Conservation (phyloP, 2,113 vertebrate genomes). For the Cisticola juncidis region DNA sequence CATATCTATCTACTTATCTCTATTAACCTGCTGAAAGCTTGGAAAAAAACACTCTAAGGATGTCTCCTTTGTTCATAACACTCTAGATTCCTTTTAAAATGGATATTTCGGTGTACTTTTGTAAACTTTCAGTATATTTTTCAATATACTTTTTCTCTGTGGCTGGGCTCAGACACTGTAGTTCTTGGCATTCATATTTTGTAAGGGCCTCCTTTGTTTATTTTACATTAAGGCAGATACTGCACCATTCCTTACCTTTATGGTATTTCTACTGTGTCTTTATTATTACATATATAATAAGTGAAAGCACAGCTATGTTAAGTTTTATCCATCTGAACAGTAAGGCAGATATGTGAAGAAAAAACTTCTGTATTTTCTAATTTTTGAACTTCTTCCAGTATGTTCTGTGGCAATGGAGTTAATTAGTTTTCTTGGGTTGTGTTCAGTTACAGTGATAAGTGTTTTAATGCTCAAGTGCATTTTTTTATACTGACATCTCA, state of each 20-base stretch:
- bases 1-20: neutral
- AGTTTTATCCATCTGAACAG: conserved; percentile 11
- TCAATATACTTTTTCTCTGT: neutral
- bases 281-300: neutral
- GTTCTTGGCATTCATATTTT: conserved; percentile 51
- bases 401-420: conserved; percentile 47
- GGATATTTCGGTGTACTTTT: neutral
- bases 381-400: conserved; percentile 32
- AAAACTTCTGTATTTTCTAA: conserved; percentile 23
- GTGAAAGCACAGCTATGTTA: neutral
- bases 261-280: neutral
- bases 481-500: conserved; percentile 23
- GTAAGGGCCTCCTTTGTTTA: neutral
- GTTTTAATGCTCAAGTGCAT: conserved; percentile 13
- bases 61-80: neutral
- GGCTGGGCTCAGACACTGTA: neutral
- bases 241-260: neutral
- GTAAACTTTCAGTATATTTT: neutral
- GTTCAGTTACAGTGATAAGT: conserved; percentile 29
- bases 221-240: conserved; percentile 5
- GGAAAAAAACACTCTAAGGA: neutral
- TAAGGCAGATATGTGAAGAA: neutral
- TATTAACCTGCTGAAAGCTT: neutral
- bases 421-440: conserved; percentile 7
- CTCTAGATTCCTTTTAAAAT: neutral